These are phyloP conservation scores for Tenthredo amoena DNA, from an alignment of 2,888 invertebrate species.

Conservation along the genomic window DNA sequence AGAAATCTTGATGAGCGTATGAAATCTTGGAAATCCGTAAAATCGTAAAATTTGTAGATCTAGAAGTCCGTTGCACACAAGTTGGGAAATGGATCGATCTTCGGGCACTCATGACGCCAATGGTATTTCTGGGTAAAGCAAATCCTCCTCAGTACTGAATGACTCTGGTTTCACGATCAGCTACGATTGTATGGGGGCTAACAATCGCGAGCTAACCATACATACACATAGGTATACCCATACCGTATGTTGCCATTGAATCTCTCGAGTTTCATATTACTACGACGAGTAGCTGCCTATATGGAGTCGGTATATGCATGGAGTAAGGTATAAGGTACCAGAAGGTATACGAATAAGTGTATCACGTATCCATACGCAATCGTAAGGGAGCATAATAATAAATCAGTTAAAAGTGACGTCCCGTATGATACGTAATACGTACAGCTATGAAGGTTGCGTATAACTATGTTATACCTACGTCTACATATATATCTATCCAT, in stretches of 20 bases:
- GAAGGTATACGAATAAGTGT: slow-evolving; percentile 21
- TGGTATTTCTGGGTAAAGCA: not conserved
- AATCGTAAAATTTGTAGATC: not conserved
- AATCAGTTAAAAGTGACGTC: slow-evolving; percentile 45
- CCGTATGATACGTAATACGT: not conserved
- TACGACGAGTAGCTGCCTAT: slow-evolving; percentile 1
- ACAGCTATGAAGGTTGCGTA: not conserved
- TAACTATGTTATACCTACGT: not conserved
- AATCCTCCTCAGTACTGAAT: not conserved
- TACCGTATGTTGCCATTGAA: slow-evolving; percentile 15
- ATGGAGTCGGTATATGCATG: not conserved
- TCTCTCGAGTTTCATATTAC: not conserved
- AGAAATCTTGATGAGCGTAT: not conserved
- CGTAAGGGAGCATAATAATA: slow-evolving; percentile 25
- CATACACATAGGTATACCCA: not conserved
- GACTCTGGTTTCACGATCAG: slow-evolving; percentile 21
- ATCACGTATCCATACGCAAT: slow-evolving; percentile 42
- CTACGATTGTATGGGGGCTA: not conserved
- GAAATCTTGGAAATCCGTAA: not conserved
- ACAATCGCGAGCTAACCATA: not conserved
- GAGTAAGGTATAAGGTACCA: not conserved
- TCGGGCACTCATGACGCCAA: not conserved
- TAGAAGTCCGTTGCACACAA: not conserved
- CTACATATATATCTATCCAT: too few species aligned
- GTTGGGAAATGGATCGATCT: not conserved